Evolutionary conservation across 2,113 vertebrate genomes (phyloP), one percentile per base, ranked within the genome.

Genomic region (Halcyon senegalensis): DNA sequence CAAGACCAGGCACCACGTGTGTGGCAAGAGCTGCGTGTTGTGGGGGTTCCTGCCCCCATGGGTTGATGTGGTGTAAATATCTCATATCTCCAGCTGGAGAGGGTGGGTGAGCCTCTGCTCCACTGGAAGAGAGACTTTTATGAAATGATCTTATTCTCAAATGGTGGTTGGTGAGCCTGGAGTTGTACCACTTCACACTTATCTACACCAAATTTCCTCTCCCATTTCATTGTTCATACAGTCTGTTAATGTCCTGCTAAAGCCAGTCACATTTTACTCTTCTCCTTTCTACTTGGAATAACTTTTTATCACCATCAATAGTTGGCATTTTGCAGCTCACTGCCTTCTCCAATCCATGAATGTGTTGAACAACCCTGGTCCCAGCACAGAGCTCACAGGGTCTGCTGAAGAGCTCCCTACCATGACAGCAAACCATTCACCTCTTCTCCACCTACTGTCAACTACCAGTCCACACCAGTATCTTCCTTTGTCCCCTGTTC

Each of bases 281-380:
- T 58, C 19, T 50, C 28, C 17, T n/a, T 30, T 1, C 5, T 75
- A 11, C n/a, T 79, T 37, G 0, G 1, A 41, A 66, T 4, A 6
- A 33, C 9, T 67, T 82, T 56, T 41, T 43, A 16, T 33, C 51
- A 12, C 5, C 68, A 66, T 10, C 16, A 27, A 7, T 9, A 1
- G 20, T 3, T 55, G 78, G 25, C 21, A 23, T 4, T 41, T 73
- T 30, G 28, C n/a, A 41, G 74, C n/a, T 70, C 33, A 8, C 50
- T 53, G 77, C 30, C 44, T 64, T 19, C 41, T 77, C 55, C 39
- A 63, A 72, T 30, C 6, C 39, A 3, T 7, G 51, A 11, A 80
- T 3, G 5, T 39, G 27, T 10, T 69, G 35, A 66, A 35, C 30
- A 85, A 30, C 31, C 14, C 78, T 69, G 48, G 14, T 17, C 17